Evolutionary conservation across 2,113 vertebrate species (phyloP).

Genomic region (Patagioenas fasciata): DNA sequence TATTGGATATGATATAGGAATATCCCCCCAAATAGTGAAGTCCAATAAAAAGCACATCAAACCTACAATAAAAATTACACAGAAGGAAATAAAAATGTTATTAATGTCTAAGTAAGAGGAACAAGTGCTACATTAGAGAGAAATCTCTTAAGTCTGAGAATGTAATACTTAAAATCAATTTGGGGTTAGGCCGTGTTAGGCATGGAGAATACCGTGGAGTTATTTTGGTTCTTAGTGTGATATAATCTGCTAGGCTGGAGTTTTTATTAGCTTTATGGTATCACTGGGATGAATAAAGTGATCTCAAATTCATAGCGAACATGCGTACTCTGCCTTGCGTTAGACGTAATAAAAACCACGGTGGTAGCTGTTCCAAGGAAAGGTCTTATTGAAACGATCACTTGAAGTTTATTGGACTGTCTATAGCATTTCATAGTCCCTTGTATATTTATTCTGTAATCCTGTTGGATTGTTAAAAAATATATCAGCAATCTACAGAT

Average conservation of each 20-base stretch:
- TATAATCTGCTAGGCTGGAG: neutral
- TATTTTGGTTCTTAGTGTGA: constrained; percentile 11
- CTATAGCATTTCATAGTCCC: neutral
- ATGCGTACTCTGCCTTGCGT: neutral
- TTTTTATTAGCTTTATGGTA: constrained; percentile 39
- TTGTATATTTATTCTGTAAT: neutral
- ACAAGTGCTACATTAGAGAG: neutral
- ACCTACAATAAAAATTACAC: neutral
- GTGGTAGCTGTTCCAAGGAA: neutral
- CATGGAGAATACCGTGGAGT: neutral
- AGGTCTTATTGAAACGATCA: neutral
- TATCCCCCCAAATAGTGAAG: neutral
- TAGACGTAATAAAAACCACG: neutral
- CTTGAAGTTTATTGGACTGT: neutral
- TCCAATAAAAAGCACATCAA: neutral
- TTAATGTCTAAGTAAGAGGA: neutral
- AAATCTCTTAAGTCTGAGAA: neutral
- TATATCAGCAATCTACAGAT: neutral
- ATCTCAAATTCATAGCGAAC: neutral
- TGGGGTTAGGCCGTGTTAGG: neutral
- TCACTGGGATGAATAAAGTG: constrained; percentile 46
- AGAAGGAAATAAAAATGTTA: neutral
- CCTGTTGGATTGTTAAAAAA: neutral
- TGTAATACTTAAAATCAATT: neutral
- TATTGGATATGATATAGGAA: neutral